Evolutionary conservation across 2,113 vertebrate genomes (phyloP), one percentile per base, ranked within the genome.

Genomic region (Phainopepla nitens): DNA sequence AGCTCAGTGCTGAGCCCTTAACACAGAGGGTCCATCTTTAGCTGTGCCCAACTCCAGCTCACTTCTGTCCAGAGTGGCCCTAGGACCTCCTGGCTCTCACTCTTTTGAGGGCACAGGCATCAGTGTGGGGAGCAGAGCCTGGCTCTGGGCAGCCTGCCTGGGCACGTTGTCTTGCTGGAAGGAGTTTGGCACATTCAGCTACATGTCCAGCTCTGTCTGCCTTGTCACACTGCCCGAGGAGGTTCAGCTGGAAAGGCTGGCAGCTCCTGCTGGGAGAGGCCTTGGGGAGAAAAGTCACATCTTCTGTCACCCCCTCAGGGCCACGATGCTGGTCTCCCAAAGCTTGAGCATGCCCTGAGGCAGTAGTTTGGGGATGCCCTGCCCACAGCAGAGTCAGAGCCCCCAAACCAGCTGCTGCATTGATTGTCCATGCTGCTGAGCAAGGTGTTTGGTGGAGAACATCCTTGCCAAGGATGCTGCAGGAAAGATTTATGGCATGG

Each of bases 81-180:
- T 36, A 76, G 76, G 29, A 82, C 53, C 28, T 71, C 53, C 44
- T 62, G 53, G 53, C 19, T 71, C 15, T 56, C 28, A 2, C 19
- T 11, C 6, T 4, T 0, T 15, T 36, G 76, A 22, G 35, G 6
- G 17, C 3, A 5, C 0, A 3, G 78, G 16, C 51, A 64, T 7
- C 16, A 2, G 4, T 39, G 41, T 4, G 1, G 8, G 35, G 22
- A 53, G 24, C 44, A 61, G 29, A 61, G 61, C 29, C 35, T n/a
- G 68, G 36, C 28, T 86, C 42, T 65, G 62, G n/a, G n/a, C 89
- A 87, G 45, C 50, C 58, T 89, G 36, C 36, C 54, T 49, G 83
- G 80, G 36, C 36, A 77, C 1, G 1, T 47, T 6, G 0, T 24
- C 41, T 15, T 1, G 3, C 62, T 92, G 62, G 49, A 62, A 88